A percentile compares a stretch with the other conserved stretches of the same genome.
These are phyloP conservation scores for Porites lobata DNA, from an alignment of 92 coral and sea anemone genomes.

Conservation along the genomic window DNA sequence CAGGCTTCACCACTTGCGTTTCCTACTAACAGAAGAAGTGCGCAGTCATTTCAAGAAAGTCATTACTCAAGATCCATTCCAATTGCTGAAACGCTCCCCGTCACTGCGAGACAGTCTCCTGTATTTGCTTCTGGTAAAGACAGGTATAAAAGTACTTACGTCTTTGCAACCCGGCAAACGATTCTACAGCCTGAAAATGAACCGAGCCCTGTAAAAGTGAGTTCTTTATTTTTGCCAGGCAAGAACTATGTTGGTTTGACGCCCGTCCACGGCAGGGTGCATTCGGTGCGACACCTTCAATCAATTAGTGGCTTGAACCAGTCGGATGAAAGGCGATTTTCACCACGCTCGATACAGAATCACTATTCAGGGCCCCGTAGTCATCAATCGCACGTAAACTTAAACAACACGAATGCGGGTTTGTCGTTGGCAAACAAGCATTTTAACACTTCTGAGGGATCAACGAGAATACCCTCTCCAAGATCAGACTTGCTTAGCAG, in stretches of 20 bases:
- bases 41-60: conserved; percentile 22
- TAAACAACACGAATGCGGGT: neutral
- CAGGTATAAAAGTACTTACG: conserved; percentile 31
- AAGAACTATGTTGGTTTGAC: neutral
- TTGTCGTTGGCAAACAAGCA: neutral
- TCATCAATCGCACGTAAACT: neutral
- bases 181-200: conserved; percentile 3
- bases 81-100: neutral
- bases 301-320: neutral
- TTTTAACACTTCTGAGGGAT: neutral
- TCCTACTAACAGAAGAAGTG: neutral
- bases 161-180: conserved; percentile 43
- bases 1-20: conserved; percentile 24
- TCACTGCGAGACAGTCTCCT: conserved; percentile 14
- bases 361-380: conserved; percentile 4
- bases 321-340: conserved; percentile 9
- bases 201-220: conserved; percentile 24
- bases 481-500: conserved; percentile 49
- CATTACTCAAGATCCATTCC: conserved; percentile 1
- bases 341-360: neutral
- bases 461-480: conserved; percentile 45
- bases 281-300: conserved; percentile 13
- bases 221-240: conserved; percentile 14
- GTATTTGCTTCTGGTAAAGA: neutral
- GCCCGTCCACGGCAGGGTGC: neutral